These are phyloP conservation scores for Anableps anableps DNA, from an alignment of 2,797 vertebrate genomes.

Conservation along the genomic window DNA sequence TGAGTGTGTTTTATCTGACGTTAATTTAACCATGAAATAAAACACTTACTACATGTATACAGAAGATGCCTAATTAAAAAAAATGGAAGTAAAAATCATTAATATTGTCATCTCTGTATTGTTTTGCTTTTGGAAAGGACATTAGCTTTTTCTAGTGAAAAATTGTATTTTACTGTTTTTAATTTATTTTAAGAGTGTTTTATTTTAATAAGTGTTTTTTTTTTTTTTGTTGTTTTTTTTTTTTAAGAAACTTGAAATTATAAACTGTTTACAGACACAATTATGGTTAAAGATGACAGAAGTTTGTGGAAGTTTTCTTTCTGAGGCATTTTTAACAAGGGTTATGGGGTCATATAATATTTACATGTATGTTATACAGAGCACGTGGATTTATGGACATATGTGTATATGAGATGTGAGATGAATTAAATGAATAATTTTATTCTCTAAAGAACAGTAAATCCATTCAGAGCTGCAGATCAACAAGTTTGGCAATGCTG, in stretches of 20 bases:
- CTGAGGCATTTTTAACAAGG: conserved; percentile 63
- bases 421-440: conserved; percentile 24
- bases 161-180: conserved; percentile 73
- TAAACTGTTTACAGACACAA: conserved; percentile 67
- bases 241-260: conserved; percentile 60
- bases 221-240: too few relatives aligned
- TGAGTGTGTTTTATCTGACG: conserved; percentile 58
- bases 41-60: conserved; percentile 33
- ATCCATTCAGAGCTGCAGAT: conserved; percentile 35
- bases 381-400: conserved; percentile 42
- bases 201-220: conserved; percentile 39
- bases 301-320: conserved; percentile 43
- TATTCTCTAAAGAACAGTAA: conserved; percentile 9
- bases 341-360: conserved; percentile 39
- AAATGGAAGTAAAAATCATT: conserved; percentile 34
- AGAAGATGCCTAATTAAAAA: conserved; percentile 52
- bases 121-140: conserved; percentile 47
- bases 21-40: conserved; percentile 70
- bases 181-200: conserved; percentile 77
- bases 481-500: conserved; percentile 12
- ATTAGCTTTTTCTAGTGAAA: conserved; percentile 56
- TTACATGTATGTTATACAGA: conserved; percentile 43
- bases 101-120: conserved; percentile 64
- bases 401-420: conserved; percentile 26
- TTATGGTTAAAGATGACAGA: conserved; percentile 45